phyloP scores from a whole-genome alignment of 2,888 invertebrate genomes.

The Eledona agricola region DNA sequence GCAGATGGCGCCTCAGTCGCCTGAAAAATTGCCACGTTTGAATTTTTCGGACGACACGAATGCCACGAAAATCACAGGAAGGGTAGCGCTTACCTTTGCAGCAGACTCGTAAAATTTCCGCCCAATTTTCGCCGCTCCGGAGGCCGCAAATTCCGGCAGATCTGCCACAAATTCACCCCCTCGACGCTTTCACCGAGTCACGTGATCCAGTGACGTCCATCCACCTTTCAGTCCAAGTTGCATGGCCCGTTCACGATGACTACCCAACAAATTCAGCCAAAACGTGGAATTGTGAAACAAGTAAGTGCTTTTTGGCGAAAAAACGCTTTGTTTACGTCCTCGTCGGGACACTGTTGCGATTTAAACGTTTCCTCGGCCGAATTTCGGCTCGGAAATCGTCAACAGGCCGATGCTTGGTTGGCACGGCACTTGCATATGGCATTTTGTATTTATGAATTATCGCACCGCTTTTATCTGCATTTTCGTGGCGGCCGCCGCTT shows the following conservation, averaged over 20 bases:
- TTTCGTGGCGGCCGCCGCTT: too few species aligned
- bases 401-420: conserved; percentile 56
- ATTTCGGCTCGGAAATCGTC: too few species aligned
- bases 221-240: conserved; percentile 42
- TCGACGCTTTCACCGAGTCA: conserved; percentile 51
- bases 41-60: conserved; percentile 9
- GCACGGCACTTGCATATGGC: conserved; percentile 47
- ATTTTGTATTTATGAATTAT: conserved; percentile 24
- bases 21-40: conserved; percentile 31
- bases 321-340: conserved; percentile 3
- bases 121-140: conserved; percentile 1
- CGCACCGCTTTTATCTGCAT: conserved; percentile 3
- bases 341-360: too few species aligned
- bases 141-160: neutral
- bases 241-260: conserved; percentile 65
- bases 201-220: conserved; percentile 48
- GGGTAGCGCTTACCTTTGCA: conserved; percentile 6
- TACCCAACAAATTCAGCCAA: conserved; percentile 63
- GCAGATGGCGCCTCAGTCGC: conserved; percentile 14
- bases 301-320: conserved; percentile 58
- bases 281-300: conserved; percentile 71
- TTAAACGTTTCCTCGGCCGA: neutral
- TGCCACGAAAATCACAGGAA: conserved; percentile 4
- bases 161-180: conserved; percentile 7
- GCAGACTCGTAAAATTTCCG: conserved; percentile 3